Percentiles rank a stretch among this genome's conserved stretches.
phyloP scores from a whole-genome alignment of 2,113 vertebrate species.

The Laticauda laticaudata region DNA sequence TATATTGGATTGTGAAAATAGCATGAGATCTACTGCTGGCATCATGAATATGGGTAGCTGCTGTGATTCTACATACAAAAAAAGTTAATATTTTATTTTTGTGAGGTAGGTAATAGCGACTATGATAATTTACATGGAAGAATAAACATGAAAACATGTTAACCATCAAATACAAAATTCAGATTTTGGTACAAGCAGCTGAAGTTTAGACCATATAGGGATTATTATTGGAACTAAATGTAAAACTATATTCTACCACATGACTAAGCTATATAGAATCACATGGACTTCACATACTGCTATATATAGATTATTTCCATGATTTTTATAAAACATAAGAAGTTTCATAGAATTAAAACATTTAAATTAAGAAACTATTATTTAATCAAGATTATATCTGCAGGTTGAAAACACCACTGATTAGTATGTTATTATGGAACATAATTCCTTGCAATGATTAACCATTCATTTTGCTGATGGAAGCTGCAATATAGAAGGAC shows the following conservation, averaged over 20 bases:
- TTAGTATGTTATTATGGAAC: not conserved
- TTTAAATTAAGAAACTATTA: not conserved
- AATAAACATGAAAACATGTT: not conserved
- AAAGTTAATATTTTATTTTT: slow-evolving; percentile 11
- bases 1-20: slow-evolving; percentile 96
- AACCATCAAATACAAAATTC: not conserved
- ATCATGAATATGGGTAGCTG: slow-evolving; percentile 92
- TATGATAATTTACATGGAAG: not conserved
- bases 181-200: not conserved
- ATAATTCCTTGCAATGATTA: not conserved
- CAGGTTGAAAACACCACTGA: not conserved
- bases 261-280: not conserved
- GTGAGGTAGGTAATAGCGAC: not conserved
- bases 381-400: not conserved
- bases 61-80: slow-evolving; percentile 82
- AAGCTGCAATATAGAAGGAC: not conserved
- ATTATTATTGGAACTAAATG: not conserved
- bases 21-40: slow-evolving; percentile 97
- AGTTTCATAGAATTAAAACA: not conserved
- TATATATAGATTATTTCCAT: not conserved
- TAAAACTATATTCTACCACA: not conserved
- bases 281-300: not conserved
- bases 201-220: not conserved
- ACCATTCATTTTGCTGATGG: not conserved
- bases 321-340: not conserved